These are phyloP conservation scores for Heliconius hortense DNA, from an alignment of 2,888 invertebrate species.

Conservation along the genomic window DNA sequence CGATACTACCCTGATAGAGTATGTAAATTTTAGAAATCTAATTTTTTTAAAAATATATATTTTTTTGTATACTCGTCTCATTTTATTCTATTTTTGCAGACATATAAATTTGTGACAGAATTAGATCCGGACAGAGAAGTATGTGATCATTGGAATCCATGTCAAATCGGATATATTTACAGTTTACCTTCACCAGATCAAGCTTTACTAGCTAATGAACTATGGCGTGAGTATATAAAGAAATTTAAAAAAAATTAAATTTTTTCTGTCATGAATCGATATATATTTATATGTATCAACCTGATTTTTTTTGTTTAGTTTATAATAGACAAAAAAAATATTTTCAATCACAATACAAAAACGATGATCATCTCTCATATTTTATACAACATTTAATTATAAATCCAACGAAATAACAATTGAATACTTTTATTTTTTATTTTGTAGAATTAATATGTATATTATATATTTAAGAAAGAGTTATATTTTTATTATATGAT, in stretches of 20 bases:
- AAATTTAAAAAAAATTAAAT: neutral
- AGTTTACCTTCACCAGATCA: conserved; percentile 66
- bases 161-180: conserved; percentile 75
- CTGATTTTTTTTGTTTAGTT: too few species aligned
- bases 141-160: conserved; percentile 76
- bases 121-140: conserved; percentile 72
- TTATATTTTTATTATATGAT: neutral
- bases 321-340: too few species aligned
- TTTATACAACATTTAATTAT: too few species aligned
- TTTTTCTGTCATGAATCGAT: too few species aligned
- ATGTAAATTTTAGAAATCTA: conserved; percentile 35
- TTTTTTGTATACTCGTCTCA: too few species aligned
- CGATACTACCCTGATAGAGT: conserved; percentile 75
- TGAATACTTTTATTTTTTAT: too few species aligned
- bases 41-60: neutral
- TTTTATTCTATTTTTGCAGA: conserved; percentile 52
- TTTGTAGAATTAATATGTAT: too few species aligned
- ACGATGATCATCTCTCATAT: too few species aligned
- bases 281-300: too few species aligned
- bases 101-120: conserved; percentile 72
- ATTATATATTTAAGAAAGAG: too few species aligned
- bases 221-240: conserved; percentile 64
- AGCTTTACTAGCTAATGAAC: conserved; percentile 62
- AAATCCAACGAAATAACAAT: too few species aligned
- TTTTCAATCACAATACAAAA: too few species aligned